Base-by-base conservation (phyloP, 1,140 invertebrate species). In the Nephila pilipes region DNA sequence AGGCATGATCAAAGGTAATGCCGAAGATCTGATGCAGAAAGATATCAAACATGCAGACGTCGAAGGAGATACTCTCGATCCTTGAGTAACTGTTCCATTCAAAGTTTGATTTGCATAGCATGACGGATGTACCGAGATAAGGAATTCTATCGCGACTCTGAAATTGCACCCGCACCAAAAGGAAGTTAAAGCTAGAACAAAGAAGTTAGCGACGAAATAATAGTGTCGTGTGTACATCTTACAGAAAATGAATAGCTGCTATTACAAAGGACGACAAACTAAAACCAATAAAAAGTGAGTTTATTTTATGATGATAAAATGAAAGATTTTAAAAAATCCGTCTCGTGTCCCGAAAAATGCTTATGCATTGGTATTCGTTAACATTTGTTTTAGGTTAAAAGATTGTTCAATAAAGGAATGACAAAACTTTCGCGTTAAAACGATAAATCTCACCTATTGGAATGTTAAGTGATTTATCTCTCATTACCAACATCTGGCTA, bases 61-160 rank as follows among this genome's bases (percentile, higher is more conserved):
- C n/a, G 38, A 18, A 32, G 29, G 25, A 90, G 38, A 25, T 79
- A 57, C 22, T 36, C 22, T 57, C 65, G 88, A 20, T 90, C 88
- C 16, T 22, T 90, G 5, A 90, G 88, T 22, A 90, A 90, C 29
- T 90, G 88, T 58, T 90, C 88, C 12, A 80, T 90, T 20, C 54
- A 54, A n/a, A 90, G 25, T 57, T 90, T 8, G 88, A 90, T 10
- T 54, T 90, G 0, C 57, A 57, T 25, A 79, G 55, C n/a, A 36
- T 90, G 16, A 16, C 69, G 5, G n/a, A 58, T 14, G 38, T 16
- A 25, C 69, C 0, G 46, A 80, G 16, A 57, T 22, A 22, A 90
- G n/a, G n/a, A 22, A 32, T 79, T 79, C 4, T 54, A 54, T 54
- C n/a, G n/a, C 25, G 75, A 79, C 0, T 32, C 57, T 5, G 10